Conservation (phyloP, 2,113 vertebrate genomes). For the Pao palembangensis region DNA sequence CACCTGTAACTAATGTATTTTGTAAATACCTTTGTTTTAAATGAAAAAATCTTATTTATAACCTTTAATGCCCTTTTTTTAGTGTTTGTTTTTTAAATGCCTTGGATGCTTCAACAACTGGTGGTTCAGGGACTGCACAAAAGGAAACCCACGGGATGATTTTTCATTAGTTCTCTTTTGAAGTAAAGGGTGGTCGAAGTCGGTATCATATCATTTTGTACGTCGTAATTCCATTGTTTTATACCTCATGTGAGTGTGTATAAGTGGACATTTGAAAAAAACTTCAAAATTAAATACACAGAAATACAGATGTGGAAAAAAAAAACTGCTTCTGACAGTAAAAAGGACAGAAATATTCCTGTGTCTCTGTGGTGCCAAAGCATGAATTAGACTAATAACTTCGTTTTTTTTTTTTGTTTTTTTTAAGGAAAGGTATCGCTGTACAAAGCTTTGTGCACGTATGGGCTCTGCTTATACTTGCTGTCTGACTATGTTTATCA, state of each 20-base stretch:
- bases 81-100: constrained; percentile 29
- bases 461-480: constrained; percentile 17
- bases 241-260: constrained; percentile 22
- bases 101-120: constrained; percentile 32
- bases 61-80: constrained; percentile 46
- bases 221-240: not conserved
- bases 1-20: constrained; percentile 41
- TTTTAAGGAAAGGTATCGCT: constrained; percentile 45
- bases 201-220: constrained; percentile 2
- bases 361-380: constrained; percentile 49
- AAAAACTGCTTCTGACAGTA: constrained; percentile 13
- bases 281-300: constrained; percentile 2
- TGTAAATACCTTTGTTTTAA: constrained; percentile 60
- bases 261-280: constrained; percentile 11
- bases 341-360: constrained; percentile 10
- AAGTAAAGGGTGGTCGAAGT: constrained; percentile 11
- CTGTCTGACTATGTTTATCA: constrained; percentile 7
- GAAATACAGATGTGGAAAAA: constrained; percentile 6
- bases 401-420: too few relatives aligned
- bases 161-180: constrained; percentile 4
- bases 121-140: constrained; percentile 37
- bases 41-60: constrained; percentile 64
- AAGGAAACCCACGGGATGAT: constrained; percentile 15
- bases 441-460: constrained; percentile 48
- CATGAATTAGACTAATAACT: constrained; percentile 36